Percentiles rank a stretch among this genome's conserved stretches.
Evolutionary conservation across 2,113 vertebrate species (phyloP).

Genomic region (Nerophis lumbriciformis): DNA sequence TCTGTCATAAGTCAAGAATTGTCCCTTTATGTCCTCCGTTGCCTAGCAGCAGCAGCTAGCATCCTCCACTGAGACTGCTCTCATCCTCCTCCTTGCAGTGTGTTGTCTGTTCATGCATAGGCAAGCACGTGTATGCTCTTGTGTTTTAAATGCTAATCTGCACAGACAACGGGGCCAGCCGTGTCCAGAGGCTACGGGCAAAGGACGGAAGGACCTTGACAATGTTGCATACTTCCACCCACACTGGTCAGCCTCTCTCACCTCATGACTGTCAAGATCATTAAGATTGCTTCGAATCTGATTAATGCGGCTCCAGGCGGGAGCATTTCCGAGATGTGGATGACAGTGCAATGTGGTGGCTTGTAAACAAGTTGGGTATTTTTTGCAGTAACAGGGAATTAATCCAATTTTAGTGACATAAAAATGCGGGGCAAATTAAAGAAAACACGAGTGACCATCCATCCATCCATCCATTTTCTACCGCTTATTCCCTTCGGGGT

Average conservation of each 20-base stretch:
- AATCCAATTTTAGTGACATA: constrained; percentile 1
- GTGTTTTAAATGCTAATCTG: constrained; percentile 56
- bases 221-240: constrained; percentile 39
- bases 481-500: too few species aligned
- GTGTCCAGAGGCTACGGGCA: constrained; percentile 49
- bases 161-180: constrained; percentile 62
- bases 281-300: constrained; percentile 47
- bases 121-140: constrained; percentile 9
- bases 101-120: background rate
- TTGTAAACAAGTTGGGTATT: constrained; percentile 8
- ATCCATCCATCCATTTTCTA: too few species aligned
- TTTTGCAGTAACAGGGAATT: constrained; percentile 8
- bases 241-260: constrained; percentile 34
- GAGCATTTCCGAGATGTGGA: constrained; percentile 21
- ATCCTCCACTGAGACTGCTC: background rate
- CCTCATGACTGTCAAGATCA: constrained; percentile 53
- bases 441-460: constrained; percentile 32
- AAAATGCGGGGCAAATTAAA: constrained; percentile 29
- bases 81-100: background rate
- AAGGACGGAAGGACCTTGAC: constrained; percentile 67
- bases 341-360: constrained; percentile 15
- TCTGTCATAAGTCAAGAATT: constrained; percentile 22
- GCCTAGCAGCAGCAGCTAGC: background rate
- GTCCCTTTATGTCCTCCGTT: background rate
- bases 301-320: constrained; percentile 37